Conservation (phyloP, 53 echinoderm and acorn worm genomes). For the Arbacia lixula region DNA sequence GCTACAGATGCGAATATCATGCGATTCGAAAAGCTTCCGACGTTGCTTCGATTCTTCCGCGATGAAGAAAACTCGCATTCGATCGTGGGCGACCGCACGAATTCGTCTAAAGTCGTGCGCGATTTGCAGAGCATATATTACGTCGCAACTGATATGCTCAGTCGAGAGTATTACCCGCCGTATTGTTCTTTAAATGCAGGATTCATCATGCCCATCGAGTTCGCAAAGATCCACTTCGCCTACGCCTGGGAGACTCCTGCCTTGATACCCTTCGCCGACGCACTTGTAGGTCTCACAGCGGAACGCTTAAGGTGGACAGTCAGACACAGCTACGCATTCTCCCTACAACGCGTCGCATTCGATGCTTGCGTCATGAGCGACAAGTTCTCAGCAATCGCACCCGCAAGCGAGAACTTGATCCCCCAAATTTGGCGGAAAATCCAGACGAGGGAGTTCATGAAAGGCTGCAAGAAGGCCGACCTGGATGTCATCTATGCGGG, state of each 20-base stretch:
- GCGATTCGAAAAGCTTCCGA: background rate
- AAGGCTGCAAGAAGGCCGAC: background rate
- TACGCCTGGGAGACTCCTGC: background rate
- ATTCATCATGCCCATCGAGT: background rate
- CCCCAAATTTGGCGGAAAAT: background rate
- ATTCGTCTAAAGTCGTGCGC: background rate
- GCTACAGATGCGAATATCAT: background rate
- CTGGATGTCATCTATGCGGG: constrained; percentile 3
- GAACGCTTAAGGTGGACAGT: background rate
- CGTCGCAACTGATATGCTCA: too few relatives aligned
- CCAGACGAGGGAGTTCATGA: background rate
- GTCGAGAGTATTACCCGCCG: background rate
- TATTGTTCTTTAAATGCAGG: background rate
- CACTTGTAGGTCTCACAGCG: background rate
- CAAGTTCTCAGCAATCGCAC: background rate
- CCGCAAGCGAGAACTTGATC: background rate
- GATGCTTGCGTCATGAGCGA: background rate
- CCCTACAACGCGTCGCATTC: too few relatives aligned
- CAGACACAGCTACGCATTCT: constrained; percentile 1
- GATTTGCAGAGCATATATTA: background rate
- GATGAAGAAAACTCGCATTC: background rate
- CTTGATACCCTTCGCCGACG: constrained; percentile 13
- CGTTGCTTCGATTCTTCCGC: background rate
- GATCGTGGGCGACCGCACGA: background rate
- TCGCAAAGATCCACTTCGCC: background rate